phyloP scores from a whole-genome alignment of 2,113 vertebrate species.

The Thermophis baileyi region DNA sequence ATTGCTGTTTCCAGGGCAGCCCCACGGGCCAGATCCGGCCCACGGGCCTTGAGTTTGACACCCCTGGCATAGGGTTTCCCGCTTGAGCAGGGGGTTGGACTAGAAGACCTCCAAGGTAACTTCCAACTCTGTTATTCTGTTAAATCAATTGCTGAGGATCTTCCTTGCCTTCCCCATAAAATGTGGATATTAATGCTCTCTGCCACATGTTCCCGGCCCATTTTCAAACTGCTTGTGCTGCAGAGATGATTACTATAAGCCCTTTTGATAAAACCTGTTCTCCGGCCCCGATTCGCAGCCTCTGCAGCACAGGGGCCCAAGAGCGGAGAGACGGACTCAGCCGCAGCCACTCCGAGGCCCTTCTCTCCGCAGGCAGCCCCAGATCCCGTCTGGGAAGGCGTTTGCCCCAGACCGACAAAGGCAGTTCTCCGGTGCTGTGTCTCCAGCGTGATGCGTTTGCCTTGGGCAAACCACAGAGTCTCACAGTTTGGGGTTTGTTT shows the following conservation, averaged over 20 bases:
- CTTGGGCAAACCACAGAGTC: slow-evolving; percentile 41
- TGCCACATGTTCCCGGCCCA: neutral
- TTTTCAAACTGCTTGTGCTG: neutral
- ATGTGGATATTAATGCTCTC: neutral
- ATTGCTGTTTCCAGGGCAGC: no score
- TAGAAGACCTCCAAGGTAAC: neutral
- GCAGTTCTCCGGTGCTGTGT: slow-evolving; percentile 18
- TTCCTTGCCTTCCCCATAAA: neutral
- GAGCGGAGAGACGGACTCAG: neutral
- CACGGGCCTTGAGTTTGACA: no score
- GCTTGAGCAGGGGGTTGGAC: neutral
- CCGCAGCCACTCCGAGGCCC: neutral
- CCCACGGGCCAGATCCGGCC: no score
- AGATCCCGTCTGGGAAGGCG: neutral
- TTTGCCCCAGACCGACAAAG: slow-evolving; percentile 14
- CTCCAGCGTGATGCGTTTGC: slow-evolving; percentile 43
- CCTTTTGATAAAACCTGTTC: neutral
- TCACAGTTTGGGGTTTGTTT: slow-evolving; percentile 55
- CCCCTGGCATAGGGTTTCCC: no score
- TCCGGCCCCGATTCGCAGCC: neutral
- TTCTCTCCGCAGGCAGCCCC: neutral
- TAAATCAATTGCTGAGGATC: neutral
- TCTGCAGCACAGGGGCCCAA: neutral
- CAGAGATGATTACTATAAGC: neutral
- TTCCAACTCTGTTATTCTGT: neutral